These are phyloP conservation scores for Ptyas mucosa DNA, from an alignment of 2,113 vertebrate species.

Conservation along the genomic window DNA sequence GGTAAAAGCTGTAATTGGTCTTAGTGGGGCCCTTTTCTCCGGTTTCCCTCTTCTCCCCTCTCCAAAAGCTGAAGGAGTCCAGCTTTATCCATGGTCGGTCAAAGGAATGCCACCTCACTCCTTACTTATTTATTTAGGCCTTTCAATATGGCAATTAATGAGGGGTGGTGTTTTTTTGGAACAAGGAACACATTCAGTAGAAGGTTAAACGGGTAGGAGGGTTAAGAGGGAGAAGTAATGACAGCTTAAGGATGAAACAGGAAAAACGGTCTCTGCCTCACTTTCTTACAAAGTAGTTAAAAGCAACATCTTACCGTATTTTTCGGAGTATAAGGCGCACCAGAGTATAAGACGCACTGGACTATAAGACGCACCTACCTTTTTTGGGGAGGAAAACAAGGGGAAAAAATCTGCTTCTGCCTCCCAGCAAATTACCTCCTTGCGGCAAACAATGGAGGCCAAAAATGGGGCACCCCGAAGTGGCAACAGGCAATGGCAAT, in stretches of 20 bases:
- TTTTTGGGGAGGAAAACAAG: no score
- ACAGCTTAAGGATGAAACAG: slow-evolving; percentile 56
- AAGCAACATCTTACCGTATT: slow-evolving; percentile 64
- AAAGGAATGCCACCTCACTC: slow-evolving; percentile 79
- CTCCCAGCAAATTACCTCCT: no score
- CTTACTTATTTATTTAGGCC: slow-evolving; percentile 72
- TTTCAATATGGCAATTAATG: slow-evolving; percentile 96
- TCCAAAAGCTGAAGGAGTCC: slow-evolving; percentile 78
- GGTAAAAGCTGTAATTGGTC: slow-evolving; percentile 99
- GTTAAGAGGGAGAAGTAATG: slow-evolving; percentile 61
- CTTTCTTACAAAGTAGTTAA: slow-evolving; percentile 68
- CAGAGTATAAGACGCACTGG: no score
- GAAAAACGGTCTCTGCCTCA: slow-evolving; percentile 66
- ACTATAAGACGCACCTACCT: no score
- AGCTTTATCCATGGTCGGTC: slow-evolving; percentile 71
- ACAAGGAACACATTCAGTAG: slow-evolving; percentile 74
- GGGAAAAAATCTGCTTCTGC: no score
- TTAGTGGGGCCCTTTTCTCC: slow-evolving; percentile 81
- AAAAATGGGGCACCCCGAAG: no score
- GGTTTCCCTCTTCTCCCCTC: slow-evolving; percentile 61
- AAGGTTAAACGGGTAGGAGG: slow-evolving; percentile 63
- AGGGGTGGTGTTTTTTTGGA: slow-evolving; percentile 64
- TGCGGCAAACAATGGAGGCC: no score
- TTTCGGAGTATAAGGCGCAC: no score
- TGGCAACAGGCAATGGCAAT: no score